A percentile compares a stretch with the other conserved stretches of the same genome.
These are phyloP conservation scores for Tinea trinotella DNA, from an alignment of 2,888 invertebrate genomes.

Conservation along the genomic window DNA sequence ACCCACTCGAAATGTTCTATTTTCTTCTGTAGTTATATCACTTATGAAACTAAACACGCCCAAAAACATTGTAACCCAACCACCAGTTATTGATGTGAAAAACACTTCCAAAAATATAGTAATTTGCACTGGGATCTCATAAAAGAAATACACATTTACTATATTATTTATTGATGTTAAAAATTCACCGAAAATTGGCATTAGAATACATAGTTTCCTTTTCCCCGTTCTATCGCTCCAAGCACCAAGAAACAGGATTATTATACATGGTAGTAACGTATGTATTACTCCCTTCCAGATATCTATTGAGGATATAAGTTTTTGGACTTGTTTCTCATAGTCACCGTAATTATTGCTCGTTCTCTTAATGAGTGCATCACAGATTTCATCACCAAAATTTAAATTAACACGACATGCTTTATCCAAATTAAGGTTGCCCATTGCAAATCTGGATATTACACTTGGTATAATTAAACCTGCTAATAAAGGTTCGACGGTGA, in stretches of 20 bases:
- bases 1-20: slow-evolving; percentile 74
- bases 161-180: slow-evolving; percentile 62
- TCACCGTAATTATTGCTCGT: slow-evolving; percentile 66
- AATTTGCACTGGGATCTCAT: slow-evolving; percentile 68
- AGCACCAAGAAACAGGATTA: slow-evolving; percentile 73
- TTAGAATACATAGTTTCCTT: slow-evolving; percentile 69
- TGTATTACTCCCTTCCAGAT: slow-evolving; percentile 71
- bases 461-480: slow-evolving; percentile 27
- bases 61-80: slow-evolving; percentile 72
- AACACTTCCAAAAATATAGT: slow-evolving; percentile 68
- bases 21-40: slow-evolving; percentile 71
- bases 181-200: slow-evolving; percentile 70
- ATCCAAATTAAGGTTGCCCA: slow-evolving; percentile 80
- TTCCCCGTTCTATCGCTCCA: slow-evolving; percentile 75
- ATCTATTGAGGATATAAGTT: slow-evolving; percentile 68
- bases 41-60: slow-evolving; percentile 76
- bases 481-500: slow-evolving; percentile 19
- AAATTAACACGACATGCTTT: slow-evolving; percentile 82
- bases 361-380: slow-evolving; percentile 75
- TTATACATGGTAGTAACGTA: slow-evolving; percentile 67
- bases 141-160: slow-evolving; percentile 71
- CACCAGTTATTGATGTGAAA: slow-evolving; percentile 65
- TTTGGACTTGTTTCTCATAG: slow-evolving; percentile 76
- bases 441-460: slow-evolving; percentile 73
- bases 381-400: slow-evolving; percentile 73